Evolutionary conservation across 2,797 vertebrate species (phyloP).

Genomic region (Urophycis tenuis): DNA sequence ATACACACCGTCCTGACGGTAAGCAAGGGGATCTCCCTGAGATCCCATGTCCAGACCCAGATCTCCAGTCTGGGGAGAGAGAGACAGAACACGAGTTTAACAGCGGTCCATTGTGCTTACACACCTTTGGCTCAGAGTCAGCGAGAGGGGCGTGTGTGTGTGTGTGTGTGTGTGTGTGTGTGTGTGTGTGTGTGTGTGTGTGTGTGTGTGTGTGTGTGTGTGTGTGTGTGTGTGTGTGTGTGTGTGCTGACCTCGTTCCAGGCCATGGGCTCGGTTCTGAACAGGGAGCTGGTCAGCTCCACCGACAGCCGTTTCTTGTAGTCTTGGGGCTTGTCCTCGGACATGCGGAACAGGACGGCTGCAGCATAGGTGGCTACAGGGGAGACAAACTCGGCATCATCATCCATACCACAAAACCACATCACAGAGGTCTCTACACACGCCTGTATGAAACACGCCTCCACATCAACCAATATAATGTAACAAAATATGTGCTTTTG

Average conservation of each 20-base stretch:
- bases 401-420: no score
- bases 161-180: no score
- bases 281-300: slow-evolving; percentile 95
- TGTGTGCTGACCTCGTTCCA: slow-evolving; percentile 84
- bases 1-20: slow-evolving; percentile 86
- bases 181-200: no score
- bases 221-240: neutral
- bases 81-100: neutral
- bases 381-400: neutral
- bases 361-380: slow-evolving; percentile 89
- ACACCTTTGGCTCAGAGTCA: neutral
- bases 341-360: slow-evolving; percentile 98
- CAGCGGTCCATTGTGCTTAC: neutral
- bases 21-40: slow-evolving; percentile 93
- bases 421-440: no score
- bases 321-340: slow-evolving; percentile 98
- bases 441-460: no score
- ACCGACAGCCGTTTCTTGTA: slow-evolving; percentile 97
- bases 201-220: neutral
- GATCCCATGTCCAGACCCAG: slow-evolving; percentile 92
- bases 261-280: slow-evolving; percentile 95
- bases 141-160: neutral
- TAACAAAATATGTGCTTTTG: neutral
- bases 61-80: slow-evolving; percentile 79
- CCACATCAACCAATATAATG: no score